Evolutionary conservation across 2,113 vertebrate genomes (phyloP).

Genomic region (Mesoclemmys tuberculata): DNA sequence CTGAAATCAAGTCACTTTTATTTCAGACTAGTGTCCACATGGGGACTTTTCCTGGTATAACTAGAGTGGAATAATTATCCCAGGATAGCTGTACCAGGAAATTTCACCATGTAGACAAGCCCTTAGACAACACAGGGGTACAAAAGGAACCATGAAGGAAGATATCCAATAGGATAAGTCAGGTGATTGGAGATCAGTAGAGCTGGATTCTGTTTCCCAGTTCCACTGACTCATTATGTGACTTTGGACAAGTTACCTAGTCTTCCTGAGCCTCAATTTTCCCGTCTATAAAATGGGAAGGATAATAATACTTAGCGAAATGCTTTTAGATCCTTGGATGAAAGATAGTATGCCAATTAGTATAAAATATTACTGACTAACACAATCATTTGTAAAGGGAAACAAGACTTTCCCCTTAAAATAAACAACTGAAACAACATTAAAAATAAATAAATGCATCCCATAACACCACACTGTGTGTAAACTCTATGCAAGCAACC

Average conservation of each 20-base stretch:
- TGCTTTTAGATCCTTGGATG: neutral
- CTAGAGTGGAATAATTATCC: too few relatives aligned
- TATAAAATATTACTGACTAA: neutral
- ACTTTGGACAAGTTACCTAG: neutral
- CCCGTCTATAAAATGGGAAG: neutral
- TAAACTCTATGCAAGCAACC: neutral
- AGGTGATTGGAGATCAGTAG: too few relatives aligned
- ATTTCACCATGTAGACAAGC: too few relatives aligned
- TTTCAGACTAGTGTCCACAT: too few relatives aligned
- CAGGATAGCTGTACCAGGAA: too few relatives aligned
- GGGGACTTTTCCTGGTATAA: too few relatives aligned
- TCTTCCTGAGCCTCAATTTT: too few relatives aligned
- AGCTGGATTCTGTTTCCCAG: too few relatives aligned
- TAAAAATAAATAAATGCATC: neutral
- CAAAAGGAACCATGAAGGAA: too few relatives aligned
- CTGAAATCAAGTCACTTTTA: too few relatives aligned
- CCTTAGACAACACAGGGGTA: too few relatives aligned
- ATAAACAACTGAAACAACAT: neutral
- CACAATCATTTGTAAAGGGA: constrained; percentile 11
- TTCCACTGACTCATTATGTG: neutral
- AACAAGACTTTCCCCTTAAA: neutral
- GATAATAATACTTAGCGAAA: neutral
- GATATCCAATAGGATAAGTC: too few relatives aligned
- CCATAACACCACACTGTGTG: neutral
- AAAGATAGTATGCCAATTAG: neutral